These are phyloP conservation scores for Lamproptera curius DNA, from an alignment of 2,888 invertebrate genomes.

Conservation along the genomic window DNA sequence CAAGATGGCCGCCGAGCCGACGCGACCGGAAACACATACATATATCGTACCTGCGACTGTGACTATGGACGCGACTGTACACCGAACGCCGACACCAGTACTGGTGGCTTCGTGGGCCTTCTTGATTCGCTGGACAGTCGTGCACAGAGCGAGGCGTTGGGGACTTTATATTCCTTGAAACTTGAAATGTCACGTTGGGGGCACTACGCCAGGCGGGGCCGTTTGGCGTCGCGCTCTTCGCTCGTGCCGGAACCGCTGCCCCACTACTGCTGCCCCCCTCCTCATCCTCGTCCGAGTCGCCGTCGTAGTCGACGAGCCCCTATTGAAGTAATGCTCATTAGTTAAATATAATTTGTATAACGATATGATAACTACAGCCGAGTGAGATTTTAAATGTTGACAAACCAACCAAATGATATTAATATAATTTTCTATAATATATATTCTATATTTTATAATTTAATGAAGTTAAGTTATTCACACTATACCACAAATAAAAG, in stretches of 20 bases:
- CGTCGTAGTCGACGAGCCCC: constrained; percentile 98
- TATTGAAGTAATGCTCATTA: constrained; percentile 50
- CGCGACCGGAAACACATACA: background rate
- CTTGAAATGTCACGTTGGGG: constrained; percentile 15
- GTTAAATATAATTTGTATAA: no score
- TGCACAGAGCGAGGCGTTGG: constrained; percentile 48
- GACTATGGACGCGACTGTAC: background rate
- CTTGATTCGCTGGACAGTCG: constrained; percentile 38
- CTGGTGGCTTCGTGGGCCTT: constrained; percentile 18
- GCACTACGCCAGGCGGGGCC: constrained; percentile 87
- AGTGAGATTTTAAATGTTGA: no score
- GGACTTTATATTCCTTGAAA: constrained; percentile 63
- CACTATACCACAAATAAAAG: no score
- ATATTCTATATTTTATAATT: background rate
- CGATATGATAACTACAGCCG: no score
- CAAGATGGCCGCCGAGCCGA: no score
- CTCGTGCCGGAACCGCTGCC: constrained; percentile 28
- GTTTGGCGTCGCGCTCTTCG: constrained; percentile 81
- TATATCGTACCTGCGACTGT: background rate
- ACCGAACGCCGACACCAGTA: background rate
- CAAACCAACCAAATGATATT: background rate
- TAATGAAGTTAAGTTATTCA: no score
- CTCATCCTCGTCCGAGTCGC: constrained; percentile 97
- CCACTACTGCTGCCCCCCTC: constrained; percentile 59
- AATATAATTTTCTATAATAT: no score